phyloP scores from a whole-genome alignment of 2,113 vertebrate species.

The Oreochromis tanganicae region DNA sequence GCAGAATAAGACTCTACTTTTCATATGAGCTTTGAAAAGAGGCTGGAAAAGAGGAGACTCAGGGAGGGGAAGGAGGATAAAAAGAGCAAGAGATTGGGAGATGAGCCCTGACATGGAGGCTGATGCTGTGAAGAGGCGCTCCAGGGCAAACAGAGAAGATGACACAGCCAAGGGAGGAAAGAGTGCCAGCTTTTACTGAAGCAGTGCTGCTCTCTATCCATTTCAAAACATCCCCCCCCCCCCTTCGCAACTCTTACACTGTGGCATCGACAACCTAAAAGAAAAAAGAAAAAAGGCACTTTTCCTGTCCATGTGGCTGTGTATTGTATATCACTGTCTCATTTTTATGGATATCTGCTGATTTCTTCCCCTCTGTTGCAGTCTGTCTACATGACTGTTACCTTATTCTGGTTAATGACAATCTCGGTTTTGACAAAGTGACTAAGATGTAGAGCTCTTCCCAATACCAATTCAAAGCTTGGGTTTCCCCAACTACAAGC shows the following conservation, averaged over 20 bases:
- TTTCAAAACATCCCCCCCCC: background rate
- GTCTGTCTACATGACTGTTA: background rate
- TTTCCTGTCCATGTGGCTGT: background rate
- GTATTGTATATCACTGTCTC: slow-evolving; percentile 5
- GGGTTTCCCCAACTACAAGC: background rate
- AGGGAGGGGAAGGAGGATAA: background rate
- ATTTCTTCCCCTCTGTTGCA: background rate
- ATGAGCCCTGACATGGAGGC: slow-evolving; percentile 37
- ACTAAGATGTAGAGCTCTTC: background rate
- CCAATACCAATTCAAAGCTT: background rate
- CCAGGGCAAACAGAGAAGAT: slow-evolving; percentile 26
- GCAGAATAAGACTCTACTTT: background rate
- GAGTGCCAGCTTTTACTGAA: slow-evolving; percentile 1
- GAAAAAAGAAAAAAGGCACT: background rate
- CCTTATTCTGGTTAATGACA: background rate
- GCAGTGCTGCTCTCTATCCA: background rate
- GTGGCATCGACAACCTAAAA: background rate
- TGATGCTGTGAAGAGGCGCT: slow-evolving; percentile 36
- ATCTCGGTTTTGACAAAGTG: background rate
- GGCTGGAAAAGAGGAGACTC: background rate
- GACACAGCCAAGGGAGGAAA: slow-evolving; percentile 4
- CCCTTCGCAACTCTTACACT: background rate
- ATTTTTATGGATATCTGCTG: background rate
- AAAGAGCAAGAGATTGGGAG: slow-evolving; percentile 31
- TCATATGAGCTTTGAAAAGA: slow-evolving; percentile 9